Evolutionary conservation across 1,140 invertebrate genomes (phyloP).

Genomic region (Brachystomella parvula): DNA sequence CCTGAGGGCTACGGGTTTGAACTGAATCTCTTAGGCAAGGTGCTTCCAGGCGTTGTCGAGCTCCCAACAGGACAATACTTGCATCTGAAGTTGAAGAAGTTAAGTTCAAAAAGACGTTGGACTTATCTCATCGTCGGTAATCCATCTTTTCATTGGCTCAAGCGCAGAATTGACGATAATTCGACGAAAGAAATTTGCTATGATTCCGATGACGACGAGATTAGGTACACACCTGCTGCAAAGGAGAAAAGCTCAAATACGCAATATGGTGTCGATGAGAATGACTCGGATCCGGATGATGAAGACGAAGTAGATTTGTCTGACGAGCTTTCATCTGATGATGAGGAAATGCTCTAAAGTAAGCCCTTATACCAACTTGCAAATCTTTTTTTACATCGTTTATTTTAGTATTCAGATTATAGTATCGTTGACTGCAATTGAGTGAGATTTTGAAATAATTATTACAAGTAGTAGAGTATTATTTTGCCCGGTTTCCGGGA

Average conservation of each 20-base stretch:
- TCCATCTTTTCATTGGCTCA: not conserved
- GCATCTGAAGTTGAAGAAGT: not conserved
- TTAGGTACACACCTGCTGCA: too few relatives aligned
- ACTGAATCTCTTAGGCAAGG: not conserved
- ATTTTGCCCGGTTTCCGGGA: too few relatives aligned
- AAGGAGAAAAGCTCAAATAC: too few relatives aligned
- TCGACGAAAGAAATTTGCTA: not conserved
- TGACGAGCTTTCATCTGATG: not conserved
- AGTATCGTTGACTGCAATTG: too few relatives aligned
- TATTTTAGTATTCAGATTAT: too few relatives aligned
- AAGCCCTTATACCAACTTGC: too few relatives aligned
- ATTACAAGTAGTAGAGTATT: too few relatives aligned
- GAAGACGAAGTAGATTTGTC: not conserved
- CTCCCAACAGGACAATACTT: not conserved
- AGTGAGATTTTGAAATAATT: too few relatives aligned
- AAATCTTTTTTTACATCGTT: too few relatives aligned
- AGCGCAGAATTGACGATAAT: not conserved
- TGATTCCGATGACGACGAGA: conserved; percentile 1
- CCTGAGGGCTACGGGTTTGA: not conserved
- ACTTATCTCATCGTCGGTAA: not conserved
- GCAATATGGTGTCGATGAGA: not conserved
- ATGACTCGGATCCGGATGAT: not conserved
- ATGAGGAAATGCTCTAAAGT: too few relatives aligned
- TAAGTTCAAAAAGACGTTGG: not conserved
- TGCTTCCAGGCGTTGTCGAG: not conserved